phyloP scores from a whole-genome alignment of 2,797 vertebrate genomes.

The Betta splendens region DNA sequence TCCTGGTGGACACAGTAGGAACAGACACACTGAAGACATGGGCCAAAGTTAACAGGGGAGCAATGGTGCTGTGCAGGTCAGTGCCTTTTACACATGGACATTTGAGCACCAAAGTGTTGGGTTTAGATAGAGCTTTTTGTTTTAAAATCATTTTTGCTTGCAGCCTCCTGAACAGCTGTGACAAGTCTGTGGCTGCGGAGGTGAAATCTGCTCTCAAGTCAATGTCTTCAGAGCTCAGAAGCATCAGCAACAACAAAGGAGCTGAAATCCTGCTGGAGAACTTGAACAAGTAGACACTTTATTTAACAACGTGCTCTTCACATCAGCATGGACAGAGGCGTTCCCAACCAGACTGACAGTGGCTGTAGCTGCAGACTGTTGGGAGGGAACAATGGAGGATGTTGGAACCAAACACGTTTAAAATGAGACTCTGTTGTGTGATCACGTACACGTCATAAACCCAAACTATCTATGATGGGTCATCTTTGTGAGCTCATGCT shows the following conservation, averaged over 20 bases:
- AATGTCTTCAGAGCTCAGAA: conserved; percentile 80
- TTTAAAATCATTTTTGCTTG: background rate
- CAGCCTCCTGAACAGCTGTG: conserved; percentile 89
- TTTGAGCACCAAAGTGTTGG: too few species aligned
- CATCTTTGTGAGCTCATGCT: conserved; percentile 1
- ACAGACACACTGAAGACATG: conserved; percentile 88
- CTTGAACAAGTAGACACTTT: conserved; percentile 63
- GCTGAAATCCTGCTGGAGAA: conserved; percentile 87
- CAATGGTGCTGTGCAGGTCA: conserved; percentile 93
- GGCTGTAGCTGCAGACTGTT: background rate
- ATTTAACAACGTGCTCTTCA: background rate
- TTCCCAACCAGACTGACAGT: background rate
- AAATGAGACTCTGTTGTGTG: background rate
- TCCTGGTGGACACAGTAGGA: conserved; percentile 87
- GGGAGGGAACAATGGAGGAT: background rate
- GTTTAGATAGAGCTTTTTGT: background rate
- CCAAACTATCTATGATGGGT: background rate
- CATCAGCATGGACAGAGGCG: conserved; percentile 2
- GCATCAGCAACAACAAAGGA: conserved; percentile 83
- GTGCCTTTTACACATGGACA: background rate
- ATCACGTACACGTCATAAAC: background rate
- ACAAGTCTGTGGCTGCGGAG: conserved; percentile 81
- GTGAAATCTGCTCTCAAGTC: conserved; percentile 84
- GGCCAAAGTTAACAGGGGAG: conserved; percentile 91
- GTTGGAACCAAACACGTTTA: background rate